phyloP scores from a whole-genome alignment of 2,113 vertebrate genomes.

The Paradisaea rubra region DNA sequence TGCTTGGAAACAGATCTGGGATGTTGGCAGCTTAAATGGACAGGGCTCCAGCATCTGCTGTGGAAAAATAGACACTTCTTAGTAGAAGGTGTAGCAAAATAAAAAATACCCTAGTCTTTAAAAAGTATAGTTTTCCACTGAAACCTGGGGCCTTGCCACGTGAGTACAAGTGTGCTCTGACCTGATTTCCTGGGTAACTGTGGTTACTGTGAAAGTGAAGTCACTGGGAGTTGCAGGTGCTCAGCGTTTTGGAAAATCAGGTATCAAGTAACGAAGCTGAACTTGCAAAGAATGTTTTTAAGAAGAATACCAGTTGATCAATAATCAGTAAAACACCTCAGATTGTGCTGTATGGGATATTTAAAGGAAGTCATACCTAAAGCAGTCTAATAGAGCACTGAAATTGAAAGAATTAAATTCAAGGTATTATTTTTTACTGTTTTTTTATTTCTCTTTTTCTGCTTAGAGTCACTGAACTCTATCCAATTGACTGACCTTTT shows the following conservation, averaged over 20 bases:
- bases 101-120: not conserved
- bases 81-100: not conserved
- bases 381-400: not conserved
- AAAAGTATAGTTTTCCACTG: not conserved
- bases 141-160: not conserved
- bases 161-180: not conserved
- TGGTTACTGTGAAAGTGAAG: not conserved
- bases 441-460: not conserved
- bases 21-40: not conserved
- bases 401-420: not conserved
- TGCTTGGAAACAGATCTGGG: not conserved
- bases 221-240: not conserved
- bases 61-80: not conserved
- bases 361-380: not conserved
- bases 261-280: not conserved
- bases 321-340: not conserved
- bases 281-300: not conserved
- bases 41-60: not conserved
- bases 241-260: not conserved
- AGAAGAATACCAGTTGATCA: not conserved
- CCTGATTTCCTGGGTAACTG: constrained; percentile 3
- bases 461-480: not conserved
- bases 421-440: not conserved
- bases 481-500: not conserved
- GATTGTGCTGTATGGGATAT: not conserved